Percentiles rank a stretch among this genome's conserved stretches.
These are phyloP conservation scores for Coreius guichenoti DNA, from an alignment of 2,797 vertebrate genomes.

Conservation along the genomic window DNA sequence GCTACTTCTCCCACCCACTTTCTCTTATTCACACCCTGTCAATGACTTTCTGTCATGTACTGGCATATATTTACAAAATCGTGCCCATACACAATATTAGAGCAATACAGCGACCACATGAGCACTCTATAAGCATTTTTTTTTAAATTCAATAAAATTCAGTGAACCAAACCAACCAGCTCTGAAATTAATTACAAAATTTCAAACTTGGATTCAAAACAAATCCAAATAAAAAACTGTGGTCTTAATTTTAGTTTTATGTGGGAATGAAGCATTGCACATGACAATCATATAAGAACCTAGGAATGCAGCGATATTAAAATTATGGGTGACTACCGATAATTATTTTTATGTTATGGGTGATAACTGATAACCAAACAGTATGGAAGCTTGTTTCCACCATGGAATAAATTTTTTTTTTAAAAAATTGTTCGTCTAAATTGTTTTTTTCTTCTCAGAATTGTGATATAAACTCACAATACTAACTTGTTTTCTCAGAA, in stretches of 20 bases:
- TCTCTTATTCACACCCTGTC: slow-evolving; percentile 18
- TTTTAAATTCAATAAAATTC: not conserved
- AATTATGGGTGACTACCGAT: not conserved
- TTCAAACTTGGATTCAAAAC: not conserved
- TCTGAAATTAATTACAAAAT: not conserved
- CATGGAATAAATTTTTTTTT: not conserved
- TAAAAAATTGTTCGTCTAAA: no score
- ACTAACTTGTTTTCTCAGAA: no score
- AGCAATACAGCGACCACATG: not conserved
- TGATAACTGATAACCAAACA: not conserved
- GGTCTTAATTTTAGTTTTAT: not conserved
- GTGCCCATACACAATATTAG: not conserved
- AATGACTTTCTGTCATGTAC: not conserved
- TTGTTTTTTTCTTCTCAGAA: no score
- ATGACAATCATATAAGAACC: not conserved
- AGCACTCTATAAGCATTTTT: not conserved
- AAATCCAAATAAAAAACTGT: not conserved
- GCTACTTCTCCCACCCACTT: slow-evolving; percentile 46
- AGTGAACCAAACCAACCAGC: not conserved
- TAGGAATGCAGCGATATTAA: not conserved
- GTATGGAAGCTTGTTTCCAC: not conserved
- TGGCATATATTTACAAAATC: not conserved
- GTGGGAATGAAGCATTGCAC: not conserved
- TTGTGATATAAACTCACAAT: no score
- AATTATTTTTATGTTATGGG: not conserved